Base-by-base conservation (phyloP, 1,140 invertebrate species). In the Teleogryllus occipitalis region DNA sequence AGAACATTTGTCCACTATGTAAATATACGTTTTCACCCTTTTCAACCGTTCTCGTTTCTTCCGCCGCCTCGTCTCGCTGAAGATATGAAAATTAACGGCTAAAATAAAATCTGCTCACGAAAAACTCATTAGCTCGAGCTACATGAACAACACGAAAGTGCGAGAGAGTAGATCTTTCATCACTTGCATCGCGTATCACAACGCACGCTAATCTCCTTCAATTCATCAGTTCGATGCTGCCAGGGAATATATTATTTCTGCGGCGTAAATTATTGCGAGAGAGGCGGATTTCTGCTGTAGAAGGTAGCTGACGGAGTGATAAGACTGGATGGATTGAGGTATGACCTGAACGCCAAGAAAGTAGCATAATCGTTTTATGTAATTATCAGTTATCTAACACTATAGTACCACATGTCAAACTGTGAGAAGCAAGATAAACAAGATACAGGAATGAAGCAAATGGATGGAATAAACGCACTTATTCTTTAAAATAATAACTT, bases 1-100 rank as follows among this genome's bases (percentile, higher is more conserved):
- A 65, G 54, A 65, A 18, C 54, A 18, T 65, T 65, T 65, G 54
- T 65, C 54, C 18, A 18, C 54, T 14, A 18, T 65, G 54, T 65
- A 65, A 65, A 65, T 65, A 65, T 65, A 65, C 54, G 54, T 65
- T 65, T 65, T 65, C 54, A 65, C 54, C 54, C 54, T 10, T 65
- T 65, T 65, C 10, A 65, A 65, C 54, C 54, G 18, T 65, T 65
- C 54, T 65, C 54, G 54, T 65, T 65, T 65, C 54, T 65, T 65
- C 54, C 18, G 18, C 10, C 54, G 54, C 54, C 54, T 18, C 54
- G 54, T 65, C 18, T 65, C 54, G 54, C 54, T 65, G 10, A 65
- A 65, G 54, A 65, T 65, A 65, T 65, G 54, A 65, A 65, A 65
- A 65, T 65, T 65, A 65, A 65, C 54, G 54, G 18, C 54, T 65